A percentile compares a stretch with the other conserved stretches of the same genome.
phyloP scores from a whole-genome alignment of 2,113 vertebrate genomes.

The Sinosuthora webbiana region DNA sequence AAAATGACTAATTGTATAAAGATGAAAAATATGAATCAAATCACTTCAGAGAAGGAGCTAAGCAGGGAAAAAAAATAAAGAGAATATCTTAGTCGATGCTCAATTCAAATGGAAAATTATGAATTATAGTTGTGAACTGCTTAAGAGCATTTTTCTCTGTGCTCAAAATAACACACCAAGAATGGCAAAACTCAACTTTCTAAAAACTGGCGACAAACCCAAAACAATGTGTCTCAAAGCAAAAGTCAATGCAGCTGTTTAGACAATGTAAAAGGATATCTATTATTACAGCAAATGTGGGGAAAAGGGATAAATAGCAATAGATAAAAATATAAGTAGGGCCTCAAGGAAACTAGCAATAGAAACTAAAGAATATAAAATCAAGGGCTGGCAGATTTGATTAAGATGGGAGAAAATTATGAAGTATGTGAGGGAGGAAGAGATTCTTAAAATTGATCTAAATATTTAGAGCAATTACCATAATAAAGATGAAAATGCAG shows the following conservation, averaged over 20 bases:
- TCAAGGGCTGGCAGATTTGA: not conserved
- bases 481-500: not conserved
- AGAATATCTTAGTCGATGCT: not conserved
- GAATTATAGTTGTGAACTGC: not conserved
- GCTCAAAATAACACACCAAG: not conserved
- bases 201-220: not conserved
- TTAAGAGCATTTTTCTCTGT: not conserved
- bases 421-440: not conserved
- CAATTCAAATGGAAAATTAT: conserved; percentile 20
- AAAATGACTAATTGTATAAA: not conserved
- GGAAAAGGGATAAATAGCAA: not conserved
- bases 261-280: not conserved
- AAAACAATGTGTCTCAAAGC: not conserved
- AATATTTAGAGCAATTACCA: not conserved
- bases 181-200: not conserved
- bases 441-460: not conserved
- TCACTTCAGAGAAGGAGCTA: not conserved
- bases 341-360: not conserved
- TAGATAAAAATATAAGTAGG: not conserved
- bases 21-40: not conserved
- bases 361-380: not conserved
- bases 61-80: not conserved
- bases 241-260: not conserved
- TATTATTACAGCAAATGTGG: not conserved
- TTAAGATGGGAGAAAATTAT: not conserved